phyloP scores from a whole-genome alignment of 2,888 invertebrate genomes.

The Camptogramma bilineatum region DNA sequence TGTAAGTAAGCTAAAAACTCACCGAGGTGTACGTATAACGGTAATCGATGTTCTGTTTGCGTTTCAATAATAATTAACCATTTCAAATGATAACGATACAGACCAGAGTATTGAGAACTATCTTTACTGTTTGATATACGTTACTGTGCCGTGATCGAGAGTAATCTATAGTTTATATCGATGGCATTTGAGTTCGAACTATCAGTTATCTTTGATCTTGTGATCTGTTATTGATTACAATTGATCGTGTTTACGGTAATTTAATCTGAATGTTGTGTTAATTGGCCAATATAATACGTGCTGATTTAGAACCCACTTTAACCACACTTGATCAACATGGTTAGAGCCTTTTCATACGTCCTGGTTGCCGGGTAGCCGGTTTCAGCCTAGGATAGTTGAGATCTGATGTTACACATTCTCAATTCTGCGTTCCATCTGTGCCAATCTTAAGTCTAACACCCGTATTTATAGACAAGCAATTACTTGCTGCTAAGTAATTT shows the following conservation, averaged over 20 bases:
- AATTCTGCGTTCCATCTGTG: neutral
- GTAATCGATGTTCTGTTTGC: neutral
- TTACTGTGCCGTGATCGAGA: neutral
- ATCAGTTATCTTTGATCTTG: neutral
- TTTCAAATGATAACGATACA: neutral
- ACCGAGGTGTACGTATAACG: neutral
- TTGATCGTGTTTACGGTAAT: neutral
- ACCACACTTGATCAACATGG: too few species aligned
- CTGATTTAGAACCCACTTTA: too few species aligned
- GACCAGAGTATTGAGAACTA: neutral
- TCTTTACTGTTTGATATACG: neutral
- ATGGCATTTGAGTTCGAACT: neutral
- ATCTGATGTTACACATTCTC: too few species aligned
- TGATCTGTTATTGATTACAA: neutral
- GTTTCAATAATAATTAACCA: neutral
- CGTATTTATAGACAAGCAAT: too few species aligned
- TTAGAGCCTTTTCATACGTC: too few species aligned
- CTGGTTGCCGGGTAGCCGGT: too few species aligned
- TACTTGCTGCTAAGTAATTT: too few species aligned
- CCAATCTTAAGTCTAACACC: neutral
- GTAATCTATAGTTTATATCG: neutral
- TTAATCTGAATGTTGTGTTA: neutral
- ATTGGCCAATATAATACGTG: too few species aligned
- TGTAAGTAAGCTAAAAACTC: neutral
- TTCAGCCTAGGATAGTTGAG: too few species aligned